Evolutionary conservation across 2,113 vertebrate genomes (phyloP).

Genomic region (Zosterops lateralis): DNA sequence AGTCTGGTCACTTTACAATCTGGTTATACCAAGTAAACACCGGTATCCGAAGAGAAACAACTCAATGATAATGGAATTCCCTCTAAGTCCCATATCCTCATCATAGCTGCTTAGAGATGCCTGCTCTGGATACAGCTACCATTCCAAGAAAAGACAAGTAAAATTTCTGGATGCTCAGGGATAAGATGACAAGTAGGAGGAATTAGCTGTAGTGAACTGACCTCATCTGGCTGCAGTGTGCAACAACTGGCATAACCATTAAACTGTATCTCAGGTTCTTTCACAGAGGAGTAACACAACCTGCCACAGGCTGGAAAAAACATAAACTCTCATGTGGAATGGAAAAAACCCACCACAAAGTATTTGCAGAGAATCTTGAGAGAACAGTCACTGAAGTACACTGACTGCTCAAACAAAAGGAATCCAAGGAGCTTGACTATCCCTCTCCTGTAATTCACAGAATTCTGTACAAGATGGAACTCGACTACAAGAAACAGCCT

Average conservation of each 20-base stretch:
- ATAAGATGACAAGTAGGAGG: background rate
- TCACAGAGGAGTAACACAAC: background rate
- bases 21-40: background rate
- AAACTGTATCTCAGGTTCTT: background rate
- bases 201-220: background rate
- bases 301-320: background rate
- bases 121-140: background rate
- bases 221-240: background rate
- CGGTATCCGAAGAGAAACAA: background rate
- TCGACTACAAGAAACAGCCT: background rate
- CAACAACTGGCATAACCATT: background rate
- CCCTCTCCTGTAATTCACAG: background rate
- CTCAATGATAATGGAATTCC: background rate
- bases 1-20: background rate
- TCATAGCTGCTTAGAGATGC: background rate
- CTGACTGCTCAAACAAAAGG: background rate
- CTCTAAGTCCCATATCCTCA: background rate
- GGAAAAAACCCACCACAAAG: background rate
- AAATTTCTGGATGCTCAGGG: background rate
- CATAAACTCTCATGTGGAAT: background rate
- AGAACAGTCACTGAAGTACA: background rate
- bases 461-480: background rate
- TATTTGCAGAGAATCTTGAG: background rate
- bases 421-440: background rate
- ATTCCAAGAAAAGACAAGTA: background rate